A percentile compares a stretch with the other conserved stretches of the same genome.
phyloP scores from a whole-genome alignment of 2,797 vertebrate genomes.

The Linurgus olivaceus region DNA sequence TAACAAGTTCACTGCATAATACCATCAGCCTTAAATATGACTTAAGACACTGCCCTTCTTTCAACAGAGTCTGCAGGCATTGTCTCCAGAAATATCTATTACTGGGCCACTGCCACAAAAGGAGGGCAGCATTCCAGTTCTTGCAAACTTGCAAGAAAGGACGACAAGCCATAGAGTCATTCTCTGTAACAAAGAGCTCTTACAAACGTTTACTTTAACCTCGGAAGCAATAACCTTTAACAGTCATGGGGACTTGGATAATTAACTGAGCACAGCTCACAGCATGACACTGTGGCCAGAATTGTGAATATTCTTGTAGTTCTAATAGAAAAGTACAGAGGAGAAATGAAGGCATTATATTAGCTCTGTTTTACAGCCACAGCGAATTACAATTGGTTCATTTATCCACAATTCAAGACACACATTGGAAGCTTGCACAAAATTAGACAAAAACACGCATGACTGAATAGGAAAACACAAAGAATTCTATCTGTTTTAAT shows the following conservation, averaged over 20 bases:
- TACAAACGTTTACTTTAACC: slow-evolving; percentile 29
- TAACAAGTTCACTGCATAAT: background rate
- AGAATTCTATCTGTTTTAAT: background rate
- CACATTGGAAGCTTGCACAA: background rate
- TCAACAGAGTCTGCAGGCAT: background rate
- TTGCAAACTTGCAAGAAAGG: background rate
- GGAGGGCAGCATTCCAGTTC: background rate
- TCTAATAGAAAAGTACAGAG: slow-evolving; percentile 35
- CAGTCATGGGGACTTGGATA: background rate
- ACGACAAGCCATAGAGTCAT: background rate
- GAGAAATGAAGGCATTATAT: slow-evolving; percentile 40
- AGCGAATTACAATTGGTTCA: slow-evolving; percentile 1
- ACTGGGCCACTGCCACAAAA: background rate
- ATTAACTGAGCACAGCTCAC: slow-evolving; percentile 41
- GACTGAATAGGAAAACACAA: slow-evolving; percentile 48
- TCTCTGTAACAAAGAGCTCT: slow-evolving; percentile 8
- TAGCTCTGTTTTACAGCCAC: slow-evolving; percentile 1
- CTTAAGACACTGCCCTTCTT: background rate
- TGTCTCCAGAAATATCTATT: background rate
- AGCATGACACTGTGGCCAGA: background rate
- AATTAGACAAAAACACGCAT: slow-evolving; percentile 22
- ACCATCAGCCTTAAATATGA: background rate
- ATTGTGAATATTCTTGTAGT: slow-evolving; percentile 31
- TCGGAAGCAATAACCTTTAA: slow-evolving; percentile 37
- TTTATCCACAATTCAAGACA: slow-evolving; percentile 35